Percentiles rank a stretch among this genome's conserved stretches.
Conservation (phyloP, 2,888 invertebrate species). For the Linnaemya vulpina region DNA sequence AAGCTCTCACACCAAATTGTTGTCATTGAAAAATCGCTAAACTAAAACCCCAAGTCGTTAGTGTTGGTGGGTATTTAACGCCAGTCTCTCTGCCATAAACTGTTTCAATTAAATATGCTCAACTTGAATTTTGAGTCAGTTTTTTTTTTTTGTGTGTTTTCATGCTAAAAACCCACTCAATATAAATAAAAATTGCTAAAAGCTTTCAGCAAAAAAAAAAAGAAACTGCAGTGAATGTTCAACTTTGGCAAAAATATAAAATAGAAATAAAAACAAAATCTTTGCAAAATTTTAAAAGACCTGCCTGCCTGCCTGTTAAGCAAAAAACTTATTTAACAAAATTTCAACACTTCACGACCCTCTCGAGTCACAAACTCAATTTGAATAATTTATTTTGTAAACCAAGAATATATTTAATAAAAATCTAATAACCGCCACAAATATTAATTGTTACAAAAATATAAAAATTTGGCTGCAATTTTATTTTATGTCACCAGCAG, state of each 20-base stretch:
- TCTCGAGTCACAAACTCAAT: constrained; percentile 12
- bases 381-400: not conserved
- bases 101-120: not conserved
- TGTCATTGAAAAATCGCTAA: constrained; percentile 53
- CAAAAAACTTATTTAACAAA: constrained; percentile 11
- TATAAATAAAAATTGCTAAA: constrained; percentile 21
- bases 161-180: constrained; percentile 35
- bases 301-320: not conserved
- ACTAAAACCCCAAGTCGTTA: not conserved
- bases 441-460: not conserved
- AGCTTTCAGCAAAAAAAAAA: constrained; percentile 28
- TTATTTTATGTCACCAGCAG: not conserved
- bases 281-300: constrained; percentile 24
- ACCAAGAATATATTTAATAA: not conserved
- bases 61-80: constrained; percentile 44
- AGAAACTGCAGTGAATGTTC: constrained; percentile 63
- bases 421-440: constrained; percentile 9
- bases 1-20: constrained; percentile 47
- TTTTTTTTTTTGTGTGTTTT: too few species aligned
- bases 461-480: not conserved
- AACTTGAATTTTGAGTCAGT: constrained; percentile 35
- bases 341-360: constrained; percentile 19
- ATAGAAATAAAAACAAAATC: not conserved
- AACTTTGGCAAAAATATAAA: constrained; percentile 27
- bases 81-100: constrained; percentile 28